Conservation (phyloP, 2,888 invertebrate genomes). For the Steinernema hermaphroditum region DNA sequence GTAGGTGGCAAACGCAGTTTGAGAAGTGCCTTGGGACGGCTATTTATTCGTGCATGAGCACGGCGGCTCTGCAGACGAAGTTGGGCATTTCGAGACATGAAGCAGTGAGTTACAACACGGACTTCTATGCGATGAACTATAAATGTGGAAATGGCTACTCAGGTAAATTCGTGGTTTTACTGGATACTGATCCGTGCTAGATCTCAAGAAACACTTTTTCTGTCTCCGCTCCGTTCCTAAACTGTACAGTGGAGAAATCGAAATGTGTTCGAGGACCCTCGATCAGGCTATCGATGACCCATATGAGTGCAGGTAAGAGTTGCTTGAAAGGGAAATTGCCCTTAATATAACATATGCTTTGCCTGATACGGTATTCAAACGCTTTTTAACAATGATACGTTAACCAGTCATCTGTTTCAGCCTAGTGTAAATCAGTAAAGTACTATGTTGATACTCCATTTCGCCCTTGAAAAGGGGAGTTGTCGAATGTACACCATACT, state of each 20-base stretch:
- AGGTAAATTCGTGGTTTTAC: not conserved
- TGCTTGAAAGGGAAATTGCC: not conserved
- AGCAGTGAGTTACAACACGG: not conserved
- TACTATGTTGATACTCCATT: too few species aligned
- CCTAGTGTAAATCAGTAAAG: too few species aligned
- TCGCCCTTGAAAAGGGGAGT: too few species aligned
- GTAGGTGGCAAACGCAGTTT: constrained; percentile 6
- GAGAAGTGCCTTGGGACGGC: not conserved
- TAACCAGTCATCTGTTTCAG: too few species aligned
- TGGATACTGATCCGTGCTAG: not conserved
- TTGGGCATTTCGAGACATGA: not conserved
- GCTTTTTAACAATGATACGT: too few species aligned
- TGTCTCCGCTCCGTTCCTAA: not conserved
- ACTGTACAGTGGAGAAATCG: not conserved
- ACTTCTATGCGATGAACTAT: not conserved
- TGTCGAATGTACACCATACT: too few species aligned
- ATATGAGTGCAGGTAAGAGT: not conserved
- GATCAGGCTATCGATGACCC: not conserved
- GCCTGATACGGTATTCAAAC: too few species aligned
- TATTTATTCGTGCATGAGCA: not conserved
- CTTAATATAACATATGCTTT: too few species aligned
- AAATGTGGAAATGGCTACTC: constrained; percentile 6
- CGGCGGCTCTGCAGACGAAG: not conserved
- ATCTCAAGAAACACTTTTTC: constrained; percentile 3
- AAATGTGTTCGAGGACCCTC: not conserved